Conservation (phyloP, 2,113 vertebrate species). For the Syngnathus scovelli region DNA sequence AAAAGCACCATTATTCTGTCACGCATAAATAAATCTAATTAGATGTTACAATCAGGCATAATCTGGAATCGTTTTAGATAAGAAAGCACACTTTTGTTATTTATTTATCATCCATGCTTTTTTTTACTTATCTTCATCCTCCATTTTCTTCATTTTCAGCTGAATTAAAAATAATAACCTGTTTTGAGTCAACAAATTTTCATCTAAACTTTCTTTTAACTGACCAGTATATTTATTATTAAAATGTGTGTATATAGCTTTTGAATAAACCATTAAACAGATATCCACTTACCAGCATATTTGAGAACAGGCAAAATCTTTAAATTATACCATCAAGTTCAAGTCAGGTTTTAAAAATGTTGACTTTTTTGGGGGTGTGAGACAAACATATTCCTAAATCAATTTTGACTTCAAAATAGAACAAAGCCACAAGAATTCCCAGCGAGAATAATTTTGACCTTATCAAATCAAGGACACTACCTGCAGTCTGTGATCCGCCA, state of each 20-base stretch:
- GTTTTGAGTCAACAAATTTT: not conserved
- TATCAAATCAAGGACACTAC: slow-evolving; percentile 14
- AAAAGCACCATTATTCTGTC: not conserved
- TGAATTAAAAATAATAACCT: not conserved
- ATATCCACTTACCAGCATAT: too few species aligned
- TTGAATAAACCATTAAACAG: too few species aligned
- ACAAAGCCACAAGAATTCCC: not conserved
- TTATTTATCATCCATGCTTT: too few species aligned
- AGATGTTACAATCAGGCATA: not conserved
- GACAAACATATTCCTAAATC: not conserved
- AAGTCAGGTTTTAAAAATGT: not conserved
- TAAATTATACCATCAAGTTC: not conserved
- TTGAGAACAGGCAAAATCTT: too few species aligned
- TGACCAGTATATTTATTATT: too few species aligned
- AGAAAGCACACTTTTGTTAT: too few species aligned
- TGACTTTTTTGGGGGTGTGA: not conserved
- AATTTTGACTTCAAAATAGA: not conserved
- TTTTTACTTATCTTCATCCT: too few species aligned
- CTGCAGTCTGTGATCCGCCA: slow-evolving; percentile 29
- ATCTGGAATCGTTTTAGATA: not conserved
- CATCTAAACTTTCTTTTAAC: not conserved
- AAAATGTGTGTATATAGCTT: too few species aligned
- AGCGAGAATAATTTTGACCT: not conserved
- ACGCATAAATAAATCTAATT: not conserved
- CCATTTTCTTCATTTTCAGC: not conserved